Conservation (phyloP, 2,113 vertebrate genomes). For the Pyrgilauda ruficollis region DNA sequence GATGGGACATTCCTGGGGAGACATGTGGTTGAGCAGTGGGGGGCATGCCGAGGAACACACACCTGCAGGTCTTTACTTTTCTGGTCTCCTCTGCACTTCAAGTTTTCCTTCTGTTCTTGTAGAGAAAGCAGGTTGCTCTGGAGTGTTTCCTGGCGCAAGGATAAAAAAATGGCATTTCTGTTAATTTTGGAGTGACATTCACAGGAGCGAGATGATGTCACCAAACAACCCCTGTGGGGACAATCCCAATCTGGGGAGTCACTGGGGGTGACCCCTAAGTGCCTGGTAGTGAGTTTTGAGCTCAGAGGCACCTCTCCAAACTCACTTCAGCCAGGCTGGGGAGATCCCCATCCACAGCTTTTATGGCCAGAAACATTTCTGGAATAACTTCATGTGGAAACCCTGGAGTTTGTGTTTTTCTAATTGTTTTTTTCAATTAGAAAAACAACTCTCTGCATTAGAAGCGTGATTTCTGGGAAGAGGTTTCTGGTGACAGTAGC, state of each 20-base stretch:
- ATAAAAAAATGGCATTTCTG: not conserved
- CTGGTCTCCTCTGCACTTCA: not conserved
- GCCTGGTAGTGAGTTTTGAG: not conserved
- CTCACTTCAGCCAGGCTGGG: not conserved
- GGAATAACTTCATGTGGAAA: not conserved
- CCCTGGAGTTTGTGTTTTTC: not conserved
- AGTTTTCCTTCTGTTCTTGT: not conserved
- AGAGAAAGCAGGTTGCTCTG: not conserved
- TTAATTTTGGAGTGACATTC: not conserved
- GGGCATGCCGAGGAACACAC: rapidly evolving
- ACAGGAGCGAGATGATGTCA: not conserved
- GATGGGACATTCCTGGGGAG: rapidly evolving
- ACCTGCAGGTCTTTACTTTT: not conserved
- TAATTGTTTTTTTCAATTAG: not conserved
- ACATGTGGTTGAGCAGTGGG: no score
- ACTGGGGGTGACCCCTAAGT: not conserved
- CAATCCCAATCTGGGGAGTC: rapidly evolving
- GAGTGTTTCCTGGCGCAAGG: not conserved
- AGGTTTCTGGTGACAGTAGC: not conserved
- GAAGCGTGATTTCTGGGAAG: not conserved
- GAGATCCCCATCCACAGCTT: not conserved
- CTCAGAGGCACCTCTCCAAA: not conserved
- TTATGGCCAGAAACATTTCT: not conserved
- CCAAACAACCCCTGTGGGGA: not conserved
- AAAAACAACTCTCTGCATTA: not conserved